Base-by-base conservation (phyloP, 2,113 vertebrate species). In the Aix galericulata region DNA sequence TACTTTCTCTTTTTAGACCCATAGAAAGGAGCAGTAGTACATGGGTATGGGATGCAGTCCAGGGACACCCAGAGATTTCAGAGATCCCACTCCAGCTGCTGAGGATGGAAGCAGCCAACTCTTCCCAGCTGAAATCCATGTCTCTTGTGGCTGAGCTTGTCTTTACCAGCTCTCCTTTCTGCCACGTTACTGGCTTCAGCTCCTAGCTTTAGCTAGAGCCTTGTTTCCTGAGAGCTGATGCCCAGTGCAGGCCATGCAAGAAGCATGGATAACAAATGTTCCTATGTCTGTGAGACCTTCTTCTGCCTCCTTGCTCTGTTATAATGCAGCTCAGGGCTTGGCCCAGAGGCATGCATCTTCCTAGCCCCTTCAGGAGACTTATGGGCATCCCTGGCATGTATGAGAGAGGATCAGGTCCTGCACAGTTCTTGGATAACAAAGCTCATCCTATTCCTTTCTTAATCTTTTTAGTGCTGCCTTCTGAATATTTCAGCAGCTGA, bases 401-500 rank as follows among this genome's bases (percentile, higher is more conserved):
- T 38, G 56, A 52, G 63, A 32, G 32, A 62, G 27, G 40, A 74
- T 82, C 26, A 71, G 38, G 13, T 56, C 79, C 88, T 68, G 50
- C 72, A 59, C 62, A 89, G 6, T 56, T 63, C 69, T 25, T 85
- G 36, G 52, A 58, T 89, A 86, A 93, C 5, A 13, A 93, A 89
- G 75, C 75, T 95, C 59, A 89, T 83, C 82, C 77, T 52, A 6
- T 74, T 89, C 12, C 53, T 92, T 88, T 32, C 34, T 78, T 76
- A 91, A 95, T 94, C 77, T 75, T 95, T 91, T 93, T 78, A 94
- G 73, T 77, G 60, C 81, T 79, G 86, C 59, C 62, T 75, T 66
- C 69, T 93, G 94, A 93, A 95, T 96, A 82, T 94, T 96, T 96
- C 88, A 96, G 77, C 86, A 91, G 92, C 87, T 88, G 86, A 40